phyloP scores from a whole-genome alignment of 2,888 invertebrate species.

The Aethes cnicana region DNA sequence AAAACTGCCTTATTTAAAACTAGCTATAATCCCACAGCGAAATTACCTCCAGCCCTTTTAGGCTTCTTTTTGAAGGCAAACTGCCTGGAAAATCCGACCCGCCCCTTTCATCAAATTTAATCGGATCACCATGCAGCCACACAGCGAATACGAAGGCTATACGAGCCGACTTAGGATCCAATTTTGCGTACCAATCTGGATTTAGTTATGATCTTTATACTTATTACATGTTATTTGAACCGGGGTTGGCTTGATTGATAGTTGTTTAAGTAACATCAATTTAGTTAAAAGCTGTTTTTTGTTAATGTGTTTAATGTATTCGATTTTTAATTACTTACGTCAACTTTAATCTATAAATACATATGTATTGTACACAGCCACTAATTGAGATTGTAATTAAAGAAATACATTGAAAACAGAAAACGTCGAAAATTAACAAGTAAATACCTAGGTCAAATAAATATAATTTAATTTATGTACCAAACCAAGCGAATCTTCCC shows the following conservation, averaged over 20 bases:
- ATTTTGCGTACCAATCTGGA: background rate
- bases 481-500: too few relatives aligned
- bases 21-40: conserved; percentile 10
- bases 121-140: conserved; percentile 12
- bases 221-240: conserved; percentile 6
- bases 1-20: background rate
- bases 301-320: too few relatives aligned
- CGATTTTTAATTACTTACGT: too few relatives aligned
- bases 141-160: conserved; percentile 2
- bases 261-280: conserved; percentile 9
- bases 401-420: too few relatives aligned
- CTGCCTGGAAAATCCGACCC: conserved; percentile 26
- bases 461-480: too few relatives aligned
- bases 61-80: conserved; percentile 22
- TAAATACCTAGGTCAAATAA: too few relatives aligned
- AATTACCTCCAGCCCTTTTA: conserved; percentile 1
- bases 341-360: too few relatives aligned
- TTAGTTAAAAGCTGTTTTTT: conserved; percentile 8
- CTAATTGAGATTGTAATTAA: too few relatives aligned
- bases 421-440: too few relatives aligned
- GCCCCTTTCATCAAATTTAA: conserved; percentile 27
- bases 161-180: background rate
- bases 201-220: background rate
- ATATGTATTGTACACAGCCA: too few relatives aligned
- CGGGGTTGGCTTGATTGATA: conserved; percentile 7